Conservation (phyloP, 2,797 vertebrate species). For the Callimico goeldii region DNA sequence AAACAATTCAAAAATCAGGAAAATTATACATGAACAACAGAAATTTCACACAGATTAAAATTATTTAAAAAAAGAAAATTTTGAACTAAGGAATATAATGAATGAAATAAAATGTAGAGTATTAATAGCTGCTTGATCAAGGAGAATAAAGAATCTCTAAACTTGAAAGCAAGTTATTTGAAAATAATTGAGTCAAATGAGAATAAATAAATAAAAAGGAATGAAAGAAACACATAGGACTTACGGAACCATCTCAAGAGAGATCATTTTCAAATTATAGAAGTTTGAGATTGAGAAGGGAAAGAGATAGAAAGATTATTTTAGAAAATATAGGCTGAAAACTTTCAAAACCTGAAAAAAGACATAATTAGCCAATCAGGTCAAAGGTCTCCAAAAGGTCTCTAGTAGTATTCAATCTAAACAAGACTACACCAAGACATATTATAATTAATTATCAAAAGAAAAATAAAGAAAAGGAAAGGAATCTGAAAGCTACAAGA, state of each 20-base stretch:
- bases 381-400: neutral
- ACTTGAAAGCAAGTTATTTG: neutral
- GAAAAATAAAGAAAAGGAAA: neutral
- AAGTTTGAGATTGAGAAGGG: neutral
- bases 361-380: neutral
- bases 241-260: neutral
- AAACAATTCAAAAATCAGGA: neutral
- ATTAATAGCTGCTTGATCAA: neutral
- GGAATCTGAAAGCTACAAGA: neutral
- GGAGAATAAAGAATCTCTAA: neutral
- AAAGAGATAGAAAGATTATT: neutral
- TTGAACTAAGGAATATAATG: neutral
- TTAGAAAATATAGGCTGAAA: neutral
- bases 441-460: neutral
- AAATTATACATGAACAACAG: neutral
- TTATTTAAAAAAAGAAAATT: neutral
- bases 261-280: neutral
- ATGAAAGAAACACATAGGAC: neutral
- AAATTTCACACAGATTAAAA: neutral
- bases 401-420: neutral
- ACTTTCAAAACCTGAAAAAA: neutral
- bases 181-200: neutral
- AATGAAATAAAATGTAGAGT: neutral
- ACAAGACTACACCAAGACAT: neutral
- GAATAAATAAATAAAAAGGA: neutral